Conservation (phyloP, 1,140 invertebrate genomes). For the Sarcophaga bullata region DNA sequence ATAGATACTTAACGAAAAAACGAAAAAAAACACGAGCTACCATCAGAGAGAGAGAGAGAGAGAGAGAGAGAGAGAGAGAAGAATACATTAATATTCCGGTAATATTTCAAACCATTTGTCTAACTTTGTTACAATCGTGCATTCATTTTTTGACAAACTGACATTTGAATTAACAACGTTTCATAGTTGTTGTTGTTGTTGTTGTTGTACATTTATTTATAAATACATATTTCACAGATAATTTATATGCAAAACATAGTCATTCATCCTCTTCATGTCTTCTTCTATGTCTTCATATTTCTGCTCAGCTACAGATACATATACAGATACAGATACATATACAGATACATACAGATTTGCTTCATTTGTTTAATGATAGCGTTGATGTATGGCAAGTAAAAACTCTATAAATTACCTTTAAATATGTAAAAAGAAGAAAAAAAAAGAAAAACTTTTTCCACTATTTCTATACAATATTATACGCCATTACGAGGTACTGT, state of each 20-base stretch:
- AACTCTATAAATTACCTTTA: too few relatives aligned
- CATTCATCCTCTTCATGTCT: not conserved
- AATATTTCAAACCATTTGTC: constrained; percentile 41
- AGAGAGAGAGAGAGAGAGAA: too few relatives aligned
- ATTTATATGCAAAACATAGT: constrained; percentile 47
- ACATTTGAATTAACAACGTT: constrained; percentile 28
- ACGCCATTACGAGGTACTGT: too few relatives aligned
- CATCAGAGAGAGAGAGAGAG: too few relatives aligned
- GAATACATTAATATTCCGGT: constrained; percentile 30
- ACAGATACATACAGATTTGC: not conserved
- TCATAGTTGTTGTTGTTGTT: not conserved
- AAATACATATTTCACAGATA: constrained; percentile 46
- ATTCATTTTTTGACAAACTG: constrained; percentile 40
- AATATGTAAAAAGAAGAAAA: too few relatives aligned
- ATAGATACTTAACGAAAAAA: too few relatives aligned
- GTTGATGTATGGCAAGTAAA: too few relatives aligned
- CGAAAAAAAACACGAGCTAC: not conserved
- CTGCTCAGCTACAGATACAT: too few relatives aligned
- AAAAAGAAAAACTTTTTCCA: too few relatives aligned
- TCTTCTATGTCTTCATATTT: too few relatives aligned
- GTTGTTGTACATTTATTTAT: constrained; percentile 26
- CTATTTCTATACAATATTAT: too few relatives aligned
- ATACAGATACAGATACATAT: too few relatives aligned
- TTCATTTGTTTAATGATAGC: not conserved
- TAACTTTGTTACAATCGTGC: not conserved